A percentile compares a stretch with the other conserved stretches of the same genome.
These are phyloP conservation scores for Pseudopodoces humilis DNA, from an alignment of 2,113 vertebrate genomes.

Conservation along the genomic window DNA sequence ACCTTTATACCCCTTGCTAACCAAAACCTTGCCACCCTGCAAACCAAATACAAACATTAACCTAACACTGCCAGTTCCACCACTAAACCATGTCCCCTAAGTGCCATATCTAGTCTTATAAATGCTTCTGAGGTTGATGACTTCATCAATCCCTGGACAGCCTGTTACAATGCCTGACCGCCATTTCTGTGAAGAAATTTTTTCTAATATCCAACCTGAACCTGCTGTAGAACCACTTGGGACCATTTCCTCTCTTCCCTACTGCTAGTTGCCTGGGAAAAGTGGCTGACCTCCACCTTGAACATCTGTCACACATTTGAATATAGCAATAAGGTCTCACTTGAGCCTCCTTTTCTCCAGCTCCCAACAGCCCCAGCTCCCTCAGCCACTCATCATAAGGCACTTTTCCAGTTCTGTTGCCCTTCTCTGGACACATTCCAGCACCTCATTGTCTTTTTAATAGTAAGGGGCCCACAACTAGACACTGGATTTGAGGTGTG, in stretches of 20 bases:
- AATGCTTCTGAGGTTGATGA: background rate
- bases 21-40: background rate
- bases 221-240: background rate
- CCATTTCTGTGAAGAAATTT: background rate
- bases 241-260: background rate
- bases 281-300: background rate
- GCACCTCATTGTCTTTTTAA: background rate
- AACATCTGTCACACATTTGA: background rate
- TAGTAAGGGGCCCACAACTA: background rate
- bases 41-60: background rate
- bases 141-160: background rate
- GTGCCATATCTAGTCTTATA: background rate
- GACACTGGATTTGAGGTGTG: fast-evolving
- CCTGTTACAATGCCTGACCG: background rate
- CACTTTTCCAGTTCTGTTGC: background rate
- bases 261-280: background rate
- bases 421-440: background rate
- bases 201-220: background rate
- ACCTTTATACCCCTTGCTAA: background rate
- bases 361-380: background rate
- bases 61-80: background rate
- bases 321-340: background rate
- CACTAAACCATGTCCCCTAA: background rate
- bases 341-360: background rate
- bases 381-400: background rate